Conservation (phyloP, 2,113 vertebrate species). For the Odocoileus hemionus region DNA sequence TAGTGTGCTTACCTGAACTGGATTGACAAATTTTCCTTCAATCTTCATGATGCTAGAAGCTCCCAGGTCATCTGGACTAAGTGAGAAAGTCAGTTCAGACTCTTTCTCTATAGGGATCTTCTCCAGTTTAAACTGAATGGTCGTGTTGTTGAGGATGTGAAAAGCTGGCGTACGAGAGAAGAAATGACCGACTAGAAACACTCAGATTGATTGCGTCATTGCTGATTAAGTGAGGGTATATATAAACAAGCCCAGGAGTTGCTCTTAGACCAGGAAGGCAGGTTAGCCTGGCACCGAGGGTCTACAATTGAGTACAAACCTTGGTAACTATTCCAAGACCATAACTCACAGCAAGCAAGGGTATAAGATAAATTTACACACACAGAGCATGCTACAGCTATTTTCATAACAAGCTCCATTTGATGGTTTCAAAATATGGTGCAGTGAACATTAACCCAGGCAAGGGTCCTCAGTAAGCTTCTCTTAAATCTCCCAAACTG, state of each 20-base stretch:
- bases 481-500: background rate
- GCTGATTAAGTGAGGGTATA: background rate
- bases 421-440: background rate
- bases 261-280: background rate
- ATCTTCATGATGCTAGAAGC: constrained; percentile 89
- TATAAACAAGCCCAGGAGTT: background rate
- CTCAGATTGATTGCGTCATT: fast-evolving
- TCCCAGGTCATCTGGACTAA: constrained; percentile 83
- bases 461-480: background rate
- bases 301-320: background rate
- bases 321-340: background rate
- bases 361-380: background rate
- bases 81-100: constrained; percentile 81
- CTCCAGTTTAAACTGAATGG: constrained; percentile 94
- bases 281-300: background rate
- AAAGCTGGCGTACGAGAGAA: constrained; percentile 84
- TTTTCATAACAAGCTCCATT: background rate
- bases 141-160: constrained; percentile 96
- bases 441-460: background rate
- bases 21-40: constrained; percentile 93
- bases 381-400: background rate
- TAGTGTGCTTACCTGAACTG: constrained; percentile 88
- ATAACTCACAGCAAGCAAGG: background rate
- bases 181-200: background rate
- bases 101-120: constrained; percentile 88